These are phyloP conservation scores for Delichon dasypus DNA, from an alignment of 2,797 vertebrate species.

Conservation along the genomic window DNA sequence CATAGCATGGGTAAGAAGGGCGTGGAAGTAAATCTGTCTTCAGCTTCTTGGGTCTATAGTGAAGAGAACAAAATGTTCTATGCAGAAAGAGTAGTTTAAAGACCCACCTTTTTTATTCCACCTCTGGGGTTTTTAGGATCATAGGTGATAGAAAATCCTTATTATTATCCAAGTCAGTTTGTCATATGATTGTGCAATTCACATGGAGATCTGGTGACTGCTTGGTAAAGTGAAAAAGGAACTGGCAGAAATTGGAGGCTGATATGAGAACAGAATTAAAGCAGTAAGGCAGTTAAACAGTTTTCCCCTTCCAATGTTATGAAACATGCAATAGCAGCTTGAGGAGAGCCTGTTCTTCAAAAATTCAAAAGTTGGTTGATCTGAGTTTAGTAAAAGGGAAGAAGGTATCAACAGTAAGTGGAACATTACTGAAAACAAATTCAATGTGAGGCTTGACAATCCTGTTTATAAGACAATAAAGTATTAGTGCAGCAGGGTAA, in stretches of 20 bases:
- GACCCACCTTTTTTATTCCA: neutral
- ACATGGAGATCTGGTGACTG: neutral
- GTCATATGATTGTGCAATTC: neutral
- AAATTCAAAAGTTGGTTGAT: neutral
- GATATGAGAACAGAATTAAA: neutral
- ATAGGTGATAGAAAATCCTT: neutral
- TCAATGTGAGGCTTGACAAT: neutral
- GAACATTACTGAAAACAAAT: neutral
- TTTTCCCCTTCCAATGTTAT: neutral
- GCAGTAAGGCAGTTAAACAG: neutral
- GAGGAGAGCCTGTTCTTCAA: neutral
- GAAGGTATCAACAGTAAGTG: neutral
- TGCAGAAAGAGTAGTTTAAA: neutral
- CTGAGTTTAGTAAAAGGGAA: neutral
- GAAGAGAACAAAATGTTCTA: neutral
- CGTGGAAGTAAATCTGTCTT: neutral
- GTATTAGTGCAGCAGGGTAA: neutral
- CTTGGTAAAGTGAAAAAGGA: conserved; percentile 17
- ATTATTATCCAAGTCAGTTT: neutral
- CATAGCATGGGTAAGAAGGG: neutral
- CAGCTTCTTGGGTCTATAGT: neutral
- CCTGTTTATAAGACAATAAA: neutral
- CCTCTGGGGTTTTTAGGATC: neutral
- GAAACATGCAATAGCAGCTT: neutral
- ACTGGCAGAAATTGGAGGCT: neutral